A percentile compares a stretch with the other conserved stretches of the same genome.
Conservation (phyloP, 2,797 vertebrate species). For the Silurus aristotelis region DNA sequence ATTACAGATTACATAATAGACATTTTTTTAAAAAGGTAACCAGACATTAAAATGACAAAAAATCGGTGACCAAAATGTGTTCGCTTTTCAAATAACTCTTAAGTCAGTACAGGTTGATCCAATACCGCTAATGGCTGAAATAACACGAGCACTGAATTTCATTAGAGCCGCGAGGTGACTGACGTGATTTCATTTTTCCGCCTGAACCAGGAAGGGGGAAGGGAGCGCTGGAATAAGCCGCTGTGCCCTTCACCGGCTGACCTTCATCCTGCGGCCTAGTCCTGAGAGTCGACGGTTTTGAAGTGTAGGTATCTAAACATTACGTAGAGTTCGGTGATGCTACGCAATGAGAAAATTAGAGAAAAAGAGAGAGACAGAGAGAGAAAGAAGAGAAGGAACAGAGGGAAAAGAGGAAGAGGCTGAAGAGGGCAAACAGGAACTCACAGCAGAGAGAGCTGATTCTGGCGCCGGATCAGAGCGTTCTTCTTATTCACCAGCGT, state of each 20-base stretch:
- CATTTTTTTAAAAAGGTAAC: neutral
- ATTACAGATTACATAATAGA: neutral
- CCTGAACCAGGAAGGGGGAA: slow-evolving; percentile 25
- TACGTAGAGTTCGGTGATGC: slow-evolving; percentile 13
- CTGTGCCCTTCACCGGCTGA: slow-evolving; percentile 43
- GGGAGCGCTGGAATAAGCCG: slow-evolving; percentile 34
- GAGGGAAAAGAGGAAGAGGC: slow-evolving; percentile 11
- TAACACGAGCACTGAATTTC: slow-evolving; percentile 52
- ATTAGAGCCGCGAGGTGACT: slow-evolving; percentile 47
- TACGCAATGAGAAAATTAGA: slow-evolving; percentile 10
- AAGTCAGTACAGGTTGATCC: slow-evolving; percentile 35
- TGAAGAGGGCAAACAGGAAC: slow-evolving; percentile 60
- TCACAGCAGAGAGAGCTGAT: slow-evolving; percentile 96
- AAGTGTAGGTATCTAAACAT: slow-evolving; percentile 41
- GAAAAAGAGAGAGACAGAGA: neutral
- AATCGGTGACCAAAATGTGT: neutral
- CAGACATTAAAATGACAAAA: neutral
- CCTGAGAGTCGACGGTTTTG: slow-evolving; percentile 46
- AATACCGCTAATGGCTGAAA: slow-evolving; percentile 56
- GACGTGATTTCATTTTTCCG: slow-evolving; percentile 45
- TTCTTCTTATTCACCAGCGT: slow-evolving; percentile 99
- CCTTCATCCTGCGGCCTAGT: slow-evolving; percentile 44
- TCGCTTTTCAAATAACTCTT: slow-evolving; percentile 6
- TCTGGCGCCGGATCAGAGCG: slow-evolving; percentile 94
- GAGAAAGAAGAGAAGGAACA: neutral